Percentiles rank a stretch among this genome's conserved stretches.
Conservation (phyloP, 2,888 invertebrate genomes). For the Pegoplata infirma region DNA sequence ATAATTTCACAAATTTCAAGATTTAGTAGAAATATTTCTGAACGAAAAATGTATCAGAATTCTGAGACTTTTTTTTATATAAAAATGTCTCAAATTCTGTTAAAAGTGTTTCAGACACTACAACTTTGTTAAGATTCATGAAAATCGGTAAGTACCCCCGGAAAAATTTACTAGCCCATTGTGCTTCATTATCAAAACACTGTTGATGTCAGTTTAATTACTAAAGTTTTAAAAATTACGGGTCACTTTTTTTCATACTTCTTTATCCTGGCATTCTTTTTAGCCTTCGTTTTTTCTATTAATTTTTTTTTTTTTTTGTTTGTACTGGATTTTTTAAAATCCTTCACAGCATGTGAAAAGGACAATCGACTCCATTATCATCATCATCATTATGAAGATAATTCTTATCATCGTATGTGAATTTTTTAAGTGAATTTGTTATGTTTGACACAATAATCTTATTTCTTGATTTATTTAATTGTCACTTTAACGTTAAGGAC, state of each 20-base stretch:
- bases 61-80: no score
- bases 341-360: slow-evolving; percentile 54
- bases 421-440: slow-evolving; percentile 32
- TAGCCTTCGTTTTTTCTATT: neutral
- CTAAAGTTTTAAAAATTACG: slow-evolving; percentile 57
- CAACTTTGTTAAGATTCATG: no score
- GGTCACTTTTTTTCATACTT: slow-evolving; percentile 22
- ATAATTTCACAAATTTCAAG: no score
- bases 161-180: neutral
- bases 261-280: slow-evolving; percentile 27
- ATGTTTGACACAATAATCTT: slow-evolving; percentile 61
- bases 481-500: slow-evolving; percentile 71
- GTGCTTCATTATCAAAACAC: slow-evolving; percentile 32
- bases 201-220: slow-evolving; percentile 62
- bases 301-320: neutral
- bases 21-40: no score
- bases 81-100: no score
- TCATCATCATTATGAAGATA: slow-evolving; percentile 31
- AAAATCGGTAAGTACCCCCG: no score
- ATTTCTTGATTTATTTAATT: slow-evolving; percentile 74
- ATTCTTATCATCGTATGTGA: slow-evolving; percentile 12
- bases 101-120: no score
- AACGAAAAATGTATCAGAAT: no score
- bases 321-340: neutral
- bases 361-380: slow-evolving; percentile 15